Percentiles rank a stretch among this genome's conserved stretches.
phyloP scores from a whole-genome alignment of 2,113 vertebrate species.

The Lasiurus cinereus region DNA sequence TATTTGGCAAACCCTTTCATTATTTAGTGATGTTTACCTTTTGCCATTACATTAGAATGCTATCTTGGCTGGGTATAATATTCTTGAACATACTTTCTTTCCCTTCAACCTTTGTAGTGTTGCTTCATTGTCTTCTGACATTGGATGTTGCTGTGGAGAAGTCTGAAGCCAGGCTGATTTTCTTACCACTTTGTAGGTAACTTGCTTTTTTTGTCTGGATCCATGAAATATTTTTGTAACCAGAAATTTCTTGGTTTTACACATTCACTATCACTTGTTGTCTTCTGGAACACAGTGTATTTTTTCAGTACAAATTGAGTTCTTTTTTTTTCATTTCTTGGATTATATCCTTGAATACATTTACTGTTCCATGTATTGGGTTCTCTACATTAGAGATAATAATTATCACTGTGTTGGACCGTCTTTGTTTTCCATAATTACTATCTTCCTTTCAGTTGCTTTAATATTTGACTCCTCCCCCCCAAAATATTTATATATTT shows the following conservation, averaged over 20 bases:
- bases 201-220: slow-evolving; percentile 8
- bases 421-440: slow-evolving; percentile 12
- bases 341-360: not conserved
- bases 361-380: not conserved
- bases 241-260: not conserved
- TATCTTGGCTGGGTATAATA: not conserved
- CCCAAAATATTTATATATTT: too few relatives aligned
- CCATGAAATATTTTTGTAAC: slow-evolving; percentile 21
- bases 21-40: not conserved
- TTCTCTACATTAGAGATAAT: not conserved
- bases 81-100: not conserved
- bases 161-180: slow-evolving; percentile 47
- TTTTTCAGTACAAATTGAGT: slow-evolving; percentile 40
- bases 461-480: not conserved
- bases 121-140: not conserved
- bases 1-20: slow-evolving; percentile 1
- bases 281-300: not conserved
- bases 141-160: not conserved
- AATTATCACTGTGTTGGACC: not conserved
- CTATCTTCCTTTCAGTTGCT: slow-evolving; percentile 18
- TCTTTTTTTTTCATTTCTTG: slow-evolving; percentile 41
- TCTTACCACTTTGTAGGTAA: slow-evolving; percentile 47
- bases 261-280: not conserved
- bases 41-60: not conserved
- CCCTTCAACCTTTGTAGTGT: not conserved